These are phyloP conservation scores for Polypedilum vanderplanki DNA, from an alignment of 1,140 invertebrate species.

Conservation along the genomic window DNA sequence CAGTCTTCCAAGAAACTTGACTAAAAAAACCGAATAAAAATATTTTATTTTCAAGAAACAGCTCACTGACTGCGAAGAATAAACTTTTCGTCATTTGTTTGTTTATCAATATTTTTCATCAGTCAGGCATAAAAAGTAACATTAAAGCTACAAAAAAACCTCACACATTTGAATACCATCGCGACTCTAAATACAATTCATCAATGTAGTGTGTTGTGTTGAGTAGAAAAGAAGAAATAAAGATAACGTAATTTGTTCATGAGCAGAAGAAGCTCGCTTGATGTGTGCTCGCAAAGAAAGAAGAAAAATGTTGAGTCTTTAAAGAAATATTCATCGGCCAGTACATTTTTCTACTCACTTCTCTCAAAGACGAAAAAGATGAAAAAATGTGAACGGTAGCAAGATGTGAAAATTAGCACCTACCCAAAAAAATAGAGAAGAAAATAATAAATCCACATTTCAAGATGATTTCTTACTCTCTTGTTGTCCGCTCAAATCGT, in stretches of 20 bases:
- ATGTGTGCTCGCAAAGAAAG: background rate
- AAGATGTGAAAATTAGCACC: conserved; percentile 26
- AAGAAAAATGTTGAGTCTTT: background rate
- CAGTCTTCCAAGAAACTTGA: too few species aligned
- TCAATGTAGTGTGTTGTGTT: background rate
- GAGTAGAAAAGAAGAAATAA: background rate
- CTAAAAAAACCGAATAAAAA: too few species aligned
- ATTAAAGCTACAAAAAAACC: conserved; percentile 26
- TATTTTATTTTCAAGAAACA: background rate
- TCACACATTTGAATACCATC: conserved; percentile 13
- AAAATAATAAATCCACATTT: conserved; percentile 27
- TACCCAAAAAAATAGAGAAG: conserved; percentile 14
- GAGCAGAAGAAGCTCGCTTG: background rate
- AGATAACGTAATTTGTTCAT: conserved; percentile 8
- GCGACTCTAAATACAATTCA: background rate
- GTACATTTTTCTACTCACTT: background rate
- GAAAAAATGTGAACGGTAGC: conserved; percentile 24
- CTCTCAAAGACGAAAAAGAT: background rate
- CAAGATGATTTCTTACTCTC: background rate
- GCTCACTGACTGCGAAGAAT: conserved; percentile 16
- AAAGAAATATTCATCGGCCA: background rate
- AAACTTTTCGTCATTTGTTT: conserved; percentile 24
- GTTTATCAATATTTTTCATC: conserved; percentile 26
- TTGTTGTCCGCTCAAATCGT: background rate
- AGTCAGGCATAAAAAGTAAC: conserved; percentile 27